These are phyloP conservation scores for Athene cunicularia DNA, from an alignment of 2,113 vertebrate genomes.

Conservation along the genomic window DNA sequence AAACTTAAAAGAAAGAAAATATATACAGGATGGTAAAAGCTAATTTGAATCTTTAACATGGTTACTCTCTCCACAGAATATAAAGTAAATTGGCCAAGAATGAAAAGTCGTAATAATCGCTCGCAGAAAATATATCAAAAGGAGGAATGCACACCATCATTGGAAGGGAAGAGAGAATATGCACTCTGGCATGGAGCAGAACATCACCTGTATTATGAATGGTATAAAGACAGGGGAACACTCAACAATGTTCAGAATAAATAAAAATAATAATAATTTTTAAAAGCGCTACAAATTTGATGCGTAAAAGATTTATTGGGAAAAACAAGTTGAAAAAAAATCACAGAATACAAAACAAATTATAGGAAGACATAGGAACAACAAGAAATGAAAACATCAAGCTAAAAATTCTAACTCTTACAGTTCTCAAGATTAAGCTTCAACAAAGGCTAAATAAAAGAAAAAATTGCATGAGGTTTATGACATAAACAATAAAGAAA, in stretches of 20 bases:
- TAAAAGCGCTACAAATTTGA: rapidly evolving
- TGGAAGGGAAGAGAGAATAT: background rate
- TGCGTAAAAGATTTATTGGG: background rate
- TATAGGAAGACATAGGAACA: rapidly evolving
- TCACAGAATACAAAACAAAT: rapidly evolving
- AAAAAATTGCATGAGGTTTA: rapidly evolving
- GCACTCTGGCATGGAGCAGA: rapidly evolving
- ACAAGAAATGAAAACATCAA: rapidly evolving
- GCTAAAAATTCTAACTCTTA: rapidly evolving
- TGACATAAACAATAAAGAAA: rapidly evolving
- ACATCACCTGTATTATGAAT: rapidly evolving
- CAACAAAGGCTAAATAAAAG: rapidly evolving
- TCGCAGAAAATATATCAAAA: rapidly evolving
- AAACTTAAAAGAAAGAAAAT: background rate
- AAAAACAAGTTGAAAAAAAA: rapidly evolving
- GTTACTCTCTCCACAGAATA: too few relatives aligned
- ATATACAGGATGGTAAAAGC: rapidly evolving
- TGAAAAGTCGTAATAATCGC: background rate
- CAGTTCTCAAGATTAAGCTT: rapidly evolving
- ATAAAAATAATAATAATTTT: rapidly evolving
- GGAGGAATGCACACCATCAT: rapidly evolving
- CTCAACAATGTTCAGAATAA: rapidly evolving
- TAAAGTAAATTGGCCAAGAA: background rate
- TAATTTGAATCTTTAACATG: too few relatives aligned
- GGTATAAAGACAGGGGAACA: rapidly evolving